phyloP scores from a whole-genome alignment of 2,797 vertebrate genomes.

The Euthynnus affinis region DNA sequence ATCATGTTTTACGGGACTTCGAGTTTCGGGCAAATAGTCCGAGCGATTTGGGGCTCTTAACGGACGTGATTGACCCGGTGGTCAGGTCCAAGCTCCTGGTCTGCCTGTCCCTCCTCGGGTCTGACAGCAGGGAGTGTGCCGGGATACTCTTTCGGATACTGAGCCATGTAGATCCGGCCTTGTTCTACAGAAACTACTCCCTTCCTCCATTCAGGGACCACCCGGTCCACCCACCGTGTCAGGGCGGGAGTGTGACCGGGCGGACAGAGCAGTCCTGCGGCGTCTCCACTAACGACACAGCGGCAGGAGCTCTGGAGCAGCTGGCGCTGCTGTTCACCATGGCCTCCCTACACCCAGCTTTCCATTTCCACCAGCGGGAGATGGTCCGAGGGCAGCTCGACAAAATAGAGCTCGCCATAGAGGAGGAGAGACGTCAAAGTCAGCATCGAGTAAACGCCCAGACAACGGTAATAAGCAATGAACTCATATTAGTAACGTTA shows the following conservation, averaged over 20 bases:
- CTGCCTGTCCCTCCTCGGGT: slow-evolving; percentile 92
- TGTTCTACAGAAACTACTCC: slow-evolving; percentile 79
- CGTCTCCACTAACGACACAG: slow-evolving; percentile 42
- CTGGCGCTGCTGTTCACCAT: slow-evolving; percentile 94
- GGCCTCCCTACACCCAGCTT: slow-evolving; percentile 95
- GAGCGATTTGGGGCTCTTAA: slow-evolving; percentile 78
- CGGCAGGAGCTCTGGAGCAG: slow-evolving; percentile 87
- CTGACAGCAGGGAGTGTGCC: slow-evolving; percentile 94
- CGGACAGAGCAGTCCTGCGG: slow-evolving; percentile 64
- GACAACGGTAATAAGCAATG: slow-evolving; percentile 68
- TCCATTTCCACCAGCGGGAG: slow-evolving; percentile 95
- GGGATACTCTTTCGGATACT: slow-evolving; percentile 91
- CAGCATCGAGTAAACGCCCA: slow-evolving; percentile 65
- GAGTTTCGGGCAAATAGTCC: slow-evolving; percentile 90
- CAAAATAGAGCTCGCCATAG: slow-evolving; percentile 81
- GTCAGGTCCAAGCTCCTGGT: slow-evolving; percentile 92
- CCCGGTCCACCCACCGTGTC: slow-evolving; percentile 50
- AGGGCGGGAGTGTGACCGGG: slow-evolving; percentile 62
- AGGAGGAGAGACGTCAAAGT: slow-evolving; percentile 67
- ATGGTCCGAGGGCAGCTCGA: slow-evolving; percentile 90
- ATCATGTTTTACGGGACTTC: slow-evolving; percentile 89
- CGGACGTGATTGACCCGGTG: slow-evolving; percentile 89
- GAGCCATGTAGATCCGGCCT: slow-evolving; percentile 88
- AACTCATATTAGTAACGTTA: not conserved
- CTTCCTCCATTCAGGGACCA: slow-evolving; percentile 65